Base-by-base conservation (phyloP, 2,797 vertebrate genomes). In the Cryptoprocta ferox region DNA sequence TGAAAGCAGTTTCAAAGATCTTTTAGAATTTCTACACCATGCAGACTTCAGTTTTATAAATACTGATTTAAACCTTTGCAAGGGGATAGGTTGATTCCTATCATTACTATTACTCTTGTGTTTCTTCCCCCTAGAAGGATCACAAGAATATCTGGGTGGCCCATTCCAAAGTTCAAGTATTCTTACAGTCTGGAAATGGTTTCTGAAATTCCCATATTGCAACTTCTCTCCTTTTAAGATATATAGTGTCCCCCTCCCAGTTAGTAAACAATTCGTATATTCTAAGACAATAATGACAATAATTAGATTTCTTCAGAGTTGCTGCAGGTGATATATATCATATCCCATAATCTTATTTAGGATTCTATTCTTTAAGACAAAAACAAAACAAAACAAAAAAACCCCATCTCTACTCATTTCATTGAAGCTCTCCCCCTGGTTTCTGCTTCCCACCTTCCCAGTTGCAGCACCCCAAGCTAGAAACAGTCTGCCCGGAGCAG, bases 1-100 rank as follows among this genome's bases (percentile, higher is more conserved):
- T 92, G 14, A 94, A 84, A 94, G 94, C 7, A 85, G 71, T 78
- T 71, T 88, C 14, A 16, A 90, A 89, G n/a, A 71, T 93, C 83
- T 91, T 79, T 61, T 80, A 88, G 48, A 83, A 90, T 88, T 61
- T 65, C n/a, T 16, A 86, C 70, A 45, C 53, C 26, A 15, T 63
- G 71, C 2, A 68, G 45, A 84, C 24, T 61, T 66, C 8, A 76
- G 56, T 61, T 89, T 86, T 53, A 61, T 56, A 56, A 61, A 7
- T 30, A 73, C 24, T 59, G 37, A 80, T 21, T 91, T 89, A 93
- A 97, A 91, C 21, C 66, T n/a, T 61, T 85, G 50, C 18, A 56
- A 53, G 30, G 48, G 6, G 14, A 68, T 4, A 56, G 48, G 78
- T 30, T 35, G 8, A 83, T 19, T n/a, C 71, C 14, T 68, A 3